Evolutionary conservation across 2,888 invertebrate genomes (phyloP).

Genomic region (Rhagonycha lutea): DNA sequence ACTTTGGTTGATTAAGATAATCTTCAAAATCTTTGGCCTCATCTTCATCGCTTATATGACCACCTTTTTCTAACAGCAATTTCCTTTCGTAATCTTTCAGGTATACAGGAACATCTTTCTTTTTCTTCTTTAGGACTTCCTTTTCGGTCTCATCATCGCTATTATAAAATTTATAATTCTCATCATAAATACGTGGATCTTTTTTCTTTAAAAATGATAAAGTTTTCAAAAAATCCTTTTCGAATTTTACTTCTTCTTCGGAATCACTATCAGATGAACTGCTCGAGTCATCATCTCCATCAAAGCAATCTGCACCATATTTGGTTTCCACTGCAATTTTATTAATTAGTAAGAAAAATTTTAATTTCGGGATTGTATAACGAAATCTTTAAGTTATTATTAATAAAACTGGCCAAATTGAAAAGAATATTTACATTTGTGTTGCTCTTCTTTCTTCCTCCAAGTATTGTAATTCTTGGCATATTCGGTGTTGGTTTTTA

Average conservation of each 20-base stretch:
- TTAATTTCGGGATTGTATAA: background rate
- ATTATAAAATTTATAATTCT: slow-evolving; percentile 70
- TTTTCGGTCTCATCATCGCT: slow-evolving; percentile 19
- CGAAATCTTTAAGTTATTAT: background rate
- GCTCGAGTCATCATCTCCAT: slow-evolving; percentile 53
- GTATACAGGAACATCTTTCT: slow-evolving; percentile 62
- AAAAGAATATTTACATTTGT: slow-evolving; percentile 67
- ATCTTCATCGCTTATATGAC: slow-evolving; percentile 57
- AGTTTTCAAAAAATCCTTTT: slow-evolving; percentile 87
- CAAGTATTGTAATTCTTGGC: slow-evolving; percentile 83
- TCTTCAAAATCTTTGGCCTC: slow-evolving; percentile 19
- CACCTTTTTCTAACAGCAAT: slow-evolving; percentile 71
- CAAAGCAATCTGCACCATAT: slow-evolving; percentile 67
- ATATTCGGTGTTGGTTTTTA: slow-evolving; percentile 78
- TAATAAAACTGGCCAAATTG: background rate
- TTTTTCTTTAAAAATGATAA: slow-evolving; percentile 83
- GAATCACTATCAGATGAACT: slow-evolving; percentile 67
- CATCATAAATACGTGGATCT: slow-evolving; percentile 88
- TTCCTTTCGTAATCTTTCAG: slow-evolving; percentile 81
- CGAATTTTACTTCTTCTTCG: slow-evolving; percentile 65
- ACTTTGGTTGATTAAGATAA: background rate
- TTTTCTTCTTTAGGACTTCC: slow-evolving; percentile 35
- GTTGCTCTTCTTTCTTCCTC: slow-evolving; percentile 84
- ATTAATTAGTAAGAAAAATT: background rate
- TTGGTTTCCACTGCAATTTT: slow-evolving; percentile 70